Base-by-base conservation (phyloP, 2,888 invertebrate species). In the Shargacucullia verbasci region DNA sequence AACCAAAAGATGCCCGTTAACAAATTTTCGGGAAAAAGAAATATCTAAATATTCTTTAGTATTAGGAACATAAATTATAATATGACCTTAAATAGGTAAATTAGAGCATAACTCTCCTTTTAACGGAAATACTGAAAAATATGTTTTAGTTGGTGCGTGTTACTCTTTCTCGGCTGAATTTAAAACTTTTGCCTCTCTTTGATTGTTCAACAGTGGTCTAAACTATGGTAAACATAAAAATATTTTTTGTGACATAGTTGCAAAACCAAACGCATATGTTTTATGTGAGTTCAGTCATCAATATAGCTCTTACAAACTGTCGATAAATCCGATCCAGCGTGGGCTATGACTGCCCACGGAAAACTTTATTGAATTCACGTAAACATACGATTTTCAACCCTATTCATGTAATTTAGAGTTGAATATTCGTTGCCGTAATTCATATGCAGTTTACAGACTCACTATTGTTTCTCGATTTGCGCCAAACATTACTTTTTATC, bases 401-500 rank as follows among this genome's bases (percentile, higher is more conserved):
- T 73, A 57, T 14, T 0, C 0, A 3, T 0, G 1, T 10, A 0
- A 0, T 0, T 1, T 59, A 66, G 14, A 43, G 71, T 64, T 10
- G 39, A 0, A 12, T 49, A 47, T 64, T 0, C n/a, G 13, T 2
- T 66, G 52, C 10, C 0, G 0, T 7, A 29, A 34, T 20, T 13
- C 20, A 10, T 40, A 62, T 79, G 76, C 79, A 81, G 79, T 80
- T 79, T 77, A 73, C 73, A 74, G 68, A 77, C 70, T 80, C 78
- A 80, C 85, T 82, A 88, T 89, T 88, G 88, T 89, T 88, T 86
- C 87, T 81, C 84, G 83, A 87, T 86, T 80, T 84, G 83, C 79
- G 73, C 78, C 76, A 81, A 85, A 85, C 87, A 85, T 89, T 86
- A 87, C 86, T 84, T 89, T 89, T 89, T 89, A 89, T 88, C 80